Conservation (phyloP, 2,113 vertebrate genomes). For the Tenrec ecaudatus region DNA sequence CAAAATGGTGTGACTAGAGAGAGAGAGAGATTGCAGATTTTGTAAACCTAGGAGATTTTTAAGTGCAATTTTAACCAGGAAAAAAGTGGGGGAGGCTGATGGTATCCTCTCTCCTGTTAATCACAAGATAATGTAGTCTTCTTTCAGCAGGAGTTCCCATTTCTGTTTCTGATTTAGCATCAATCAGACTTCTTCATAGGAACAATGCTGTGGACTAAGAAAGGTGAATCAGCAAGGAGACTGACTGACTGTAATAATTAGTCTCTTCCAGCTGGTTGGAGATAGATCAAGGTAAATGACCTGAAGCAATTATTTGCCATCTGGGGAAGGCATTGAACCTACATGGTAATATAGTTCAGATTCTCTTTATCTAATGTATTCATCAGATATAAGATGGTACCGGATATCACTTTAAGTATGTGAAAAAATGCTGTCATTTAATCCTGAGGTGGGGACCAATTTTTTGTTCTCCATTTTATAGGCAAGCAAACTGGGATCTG, state of each 20-base stretch:
- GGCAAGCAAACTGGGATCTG: conserved; percentile 7
- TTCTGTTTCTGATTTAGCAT: conserved; percentile 23
- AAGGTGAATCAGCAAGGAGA: conserved; percentile 5
- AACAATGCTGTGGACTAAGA: background rate
- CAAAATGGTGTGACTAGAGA: background rate
- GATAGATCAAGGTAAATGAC: conserved; percentile 14
- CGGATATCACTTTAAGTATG: conserved; percentile 2
- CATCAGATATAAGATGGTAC: background rate
- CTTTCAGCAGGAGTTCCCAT: conserved; percentile 12
- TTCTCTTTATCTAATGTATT: conserved; percentile 30
- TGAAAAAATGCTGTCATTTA: conserved; percentile 45
- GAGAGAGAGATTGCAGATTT: background rate
- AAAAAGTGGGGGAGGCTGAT: background rate
- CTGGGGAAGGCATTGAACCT: background rate
- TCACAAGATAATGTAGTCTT: background rate
- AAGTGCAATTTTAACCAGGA: conserved; percentile 7
- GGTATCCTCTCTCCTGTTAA: background rate
- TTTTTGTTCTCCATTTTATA: conserved; percentile 7
- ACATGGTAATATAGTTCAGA: background rate
- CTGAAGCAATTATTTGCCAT: conserved; percentile 19
- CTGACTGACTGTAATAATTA: background rate
- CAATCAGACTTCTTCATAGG: conserved; percentile 17
- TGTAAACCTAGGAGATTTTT: conserved; percentile 36
- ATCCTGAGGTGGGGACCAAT: background rate
- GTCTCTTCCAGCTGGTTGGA: background rate